Evolutionary conservation across 2,888 invertebrate species (phyloP).

Genomic region (Nemoura dubitans): DNA sequence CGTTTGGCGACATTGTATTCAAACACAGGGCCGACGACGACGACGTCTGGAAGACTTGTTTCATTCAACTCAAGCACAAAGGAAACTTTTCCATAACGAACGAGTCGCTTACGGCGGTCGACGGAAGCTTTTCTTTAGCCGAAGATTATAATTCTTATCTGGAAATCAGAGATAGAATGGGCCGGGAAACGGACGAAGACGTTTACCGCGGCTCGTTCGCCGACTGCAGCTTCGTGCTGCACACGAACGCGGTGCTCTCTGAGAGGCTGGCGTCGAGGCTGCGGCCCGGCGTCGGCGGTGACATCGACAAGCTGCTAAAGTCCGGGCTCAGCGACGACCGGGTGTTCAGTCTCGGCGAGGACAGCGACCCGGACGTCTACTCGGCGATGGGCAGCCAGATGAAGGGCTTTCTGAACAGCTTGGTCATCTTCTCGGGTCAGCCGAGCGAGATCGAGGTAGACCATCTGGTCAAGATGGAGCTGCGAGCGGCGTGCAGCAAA

Average conservation of each 20-base stretch:
- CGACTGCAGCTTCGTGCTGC: conserved; percentile 13
- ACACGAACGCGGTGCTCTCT: background rate
- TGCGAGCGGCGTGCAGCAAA: conserved; percentile 15
- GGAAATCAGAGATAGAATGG: background rate
- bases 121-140: conserved; percentile 3
- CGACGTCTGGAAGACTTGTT: conserved; percentile 21
- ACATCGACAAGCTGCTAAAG: background rate
- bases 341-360: background rate
- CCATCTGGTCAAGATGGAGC: conserved; percentile 25
- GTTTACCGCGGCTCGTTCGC: background rate
- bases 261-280: background rate
- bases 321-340: conserved; percentile 10
- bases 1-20: conserved; percentile 10
- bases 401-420: background rate
- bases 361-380: conserved; percentile 13
- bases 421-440: conserved; percentile 4
- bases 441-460: conserved; percentile 32
- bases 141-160: background rate
- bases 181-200: background rate
- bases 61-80: conserved; percentile 9
- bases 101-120: background rate
- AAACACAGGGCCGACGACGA: background rate
- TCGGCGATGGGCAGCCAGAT: background rate
- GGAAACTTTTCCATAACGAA: background rate
- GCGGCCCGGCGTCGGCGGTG: background rate